phyloP scores from a whole-genome alignment of 2,113 vertebrate genomes.

The Cyanocitta stelleri region DNA sequence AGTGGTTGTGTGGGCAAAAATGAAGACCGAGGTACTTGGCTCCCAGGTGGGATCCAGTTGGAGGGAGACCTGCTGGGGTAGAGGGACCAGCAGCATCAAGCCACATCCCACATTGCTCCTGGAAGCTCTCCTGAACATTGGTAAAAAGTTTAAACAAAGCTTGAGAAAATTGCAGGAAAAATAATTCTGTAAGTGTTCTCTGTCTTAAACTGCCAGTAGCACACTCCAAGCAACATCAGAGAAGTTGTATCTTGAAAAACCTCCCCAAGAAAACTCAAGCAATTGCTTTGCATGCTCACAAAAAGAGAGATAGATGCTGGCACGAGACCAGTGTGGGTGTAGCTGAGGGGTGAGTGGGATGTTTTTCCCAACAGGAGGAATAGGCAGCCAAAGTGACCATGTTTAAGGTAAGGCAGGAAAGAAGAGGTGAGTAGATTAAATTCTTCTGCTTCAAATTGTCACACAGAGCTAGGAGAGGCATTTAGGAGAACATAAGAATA shows the following conservation, averaged over 20 bases:
- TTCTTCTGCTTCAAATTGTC: neutral
- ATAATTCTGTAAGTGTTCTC: neutral
- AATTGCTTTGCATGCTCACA: rapidly evolving
- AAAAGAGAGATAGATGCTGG: neutral
- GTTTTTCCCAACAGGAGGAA: neutral
- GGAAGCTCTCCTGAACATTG: neutral
- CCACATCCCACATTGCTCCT: neutral
- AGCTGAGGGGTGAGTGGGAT: neutral
- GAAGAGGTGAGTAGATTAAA: neutral
- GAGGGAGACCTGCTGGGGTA: neutral
- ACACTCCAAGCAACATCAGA: neutral
- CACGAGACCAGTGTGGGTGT: neutral
- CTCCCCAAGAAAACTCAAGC: neutral
- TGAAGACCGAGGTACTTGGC: neutral
- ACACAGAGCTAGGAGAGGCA: neutral
- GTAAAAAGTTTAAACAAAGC: neutral
- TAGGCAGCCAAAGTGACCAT: rapidly evolving
- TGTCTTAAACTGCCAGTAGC: neutral
- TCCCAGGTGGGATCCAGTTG: neutral
- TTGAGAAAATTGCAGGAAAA: neutral
- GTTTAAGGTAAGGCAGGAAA: neutral
- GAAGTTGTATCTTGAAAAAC: neutral
- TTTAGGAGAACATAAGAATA: neutral
- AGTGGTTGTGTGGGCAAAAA: neutral
- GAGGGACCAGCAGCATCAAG: neutral